Evolutionary conservation across 2,888 invertebrate species (phyloP).

Genomic region (Nephrocerus scutellatus): DNA sequence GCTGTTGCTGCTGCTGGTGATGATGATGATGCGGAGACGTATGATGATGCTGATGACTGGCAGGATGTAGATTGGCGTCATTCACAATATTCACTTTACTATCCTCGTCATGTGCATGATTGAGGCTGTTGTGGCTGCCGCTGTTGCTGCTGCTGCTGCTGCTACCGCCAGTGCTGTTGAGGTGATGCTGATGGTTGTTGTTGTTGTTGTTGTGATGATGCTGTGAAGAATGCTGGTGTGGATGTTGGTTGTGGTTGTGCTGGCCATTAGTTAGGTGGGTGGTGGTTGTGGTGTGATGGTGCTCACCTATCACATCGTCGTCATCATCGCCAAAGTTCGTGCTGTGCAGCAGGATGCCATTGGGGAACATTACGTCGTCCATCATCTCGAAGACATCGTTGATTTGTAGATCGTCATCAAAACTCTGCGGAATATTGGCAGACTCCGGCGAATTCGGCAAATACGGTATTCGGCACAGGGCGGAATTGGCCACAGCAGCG

Average conservation of each 20-base stretch:
- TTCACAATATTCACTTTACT: conserved; percentile 40
- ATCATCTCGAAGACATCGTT: too few species aligned
- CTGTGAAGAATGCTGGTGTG: conserved; percentile 16
- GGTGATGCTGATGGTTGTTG: not conserved
- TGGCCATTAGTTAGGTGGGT: conserved; percentile 17
- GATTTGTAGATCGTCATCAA: conserved; percentile 3
- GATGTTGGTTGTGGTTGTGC: conserved; percentile 16
- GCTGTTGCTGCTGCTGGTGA: conserved; percentile 13
- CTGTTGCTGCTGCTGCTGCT: conserved; percentile 4
- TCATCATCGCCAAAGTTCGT: too few species aligned
- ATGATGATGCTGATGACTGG: conserved; percentile 33
- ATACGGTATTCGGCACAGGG: too few species aligned
- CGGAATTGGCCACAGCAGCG: too few species aligned
- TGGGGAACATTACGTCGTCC: too few species aligned
- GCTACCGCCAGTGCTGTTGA: conserved; percentile 1
- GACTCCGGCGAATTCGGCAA: too few species aligned
- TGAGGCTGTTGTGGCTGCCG: conserved; percentile 27
- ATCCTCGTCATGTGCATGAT: conserved; percentile 21
- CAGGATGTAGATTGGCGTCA: conserved; percentile 43
- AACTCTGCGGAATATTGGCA: too few species aligned
- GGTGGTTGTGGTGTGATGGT: too few species aligned
- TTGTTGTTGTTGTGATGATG: not conserved
- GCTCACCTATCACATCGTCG: too few species aligned
- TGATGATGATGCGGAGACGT: conserved; percentile 9
- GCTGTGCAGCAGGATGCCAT: too few species aligned